Percentiles rank a stretch among this genome's conserved stretches.
phyloP scores from a whole-genome alignment of 2,888 invertebrate genomes.

The Autographa gamma region DNA sequence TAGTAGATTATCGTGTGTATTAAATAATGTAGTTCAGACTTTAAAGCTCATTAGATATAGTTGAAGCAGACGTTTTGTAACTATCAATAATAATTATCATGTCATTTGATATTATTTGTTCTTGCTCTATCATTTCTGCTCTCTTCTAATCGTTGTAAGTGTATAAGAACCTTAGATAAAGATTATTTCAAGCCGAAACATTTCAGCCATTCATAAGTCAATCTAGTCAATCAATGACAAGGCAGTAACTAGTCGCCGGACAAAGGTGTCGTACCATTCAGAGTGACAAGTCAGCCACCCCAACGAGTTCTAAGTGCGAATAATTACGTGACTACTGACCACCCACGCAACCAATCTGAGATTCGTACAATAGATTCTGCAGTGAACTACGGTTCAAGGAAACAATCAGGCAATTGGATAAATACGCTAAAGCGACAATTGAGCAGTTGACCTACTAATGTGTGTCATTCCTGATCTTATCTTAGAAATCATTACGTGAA shows the following conservation, averaged over 20 bases:
- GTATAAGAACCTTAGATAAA: too few relatives aligned
- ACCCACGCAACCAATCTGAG: conserved; percentile 67
- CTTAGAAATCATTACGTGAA: conserved; percentile 37
- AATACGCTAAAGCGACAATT: conserved; percentile 70
- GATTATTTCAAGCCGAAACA: background rate
- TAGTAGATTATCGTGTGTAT: background rate
- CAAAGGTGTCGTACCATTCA: conserved; percentile 35
- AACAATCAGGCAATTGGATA: conserved; percentile 76
- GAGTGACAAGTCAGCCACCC: conserved; percentile 27
- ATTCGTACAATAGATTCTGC: conserved; percentile 60
- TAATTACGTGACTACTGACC: conserved; percentile 59
- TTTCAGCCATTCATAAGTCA: background rate
- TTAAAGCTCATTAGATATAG: background rate
- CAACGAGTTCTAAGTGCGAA: conserved; percentile 42
- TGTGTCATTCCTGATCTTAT: conserved; percentile 32
- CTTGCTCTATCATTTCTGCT: too few relatives aligned
- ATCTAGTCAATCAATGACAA: background rate
- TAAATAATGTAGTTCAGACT: background rate
- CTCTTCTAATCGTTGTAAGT: too few relatives aligned
- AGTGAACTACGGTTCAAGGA: conserved; percentile 70
- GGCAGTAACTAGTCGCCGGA: conserved; percentile 30
- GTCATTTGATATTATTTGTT: background rate
- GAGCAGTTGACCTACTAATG: conserved; percentile 61
- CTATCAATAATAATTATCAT: background rate
- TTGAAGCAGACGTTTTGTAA: too few relatives aligned